Evolutionary conservation across 1,140 invertebrate genomes (phyloP).

Genomic region (Bombus cullumanus): DNA sequence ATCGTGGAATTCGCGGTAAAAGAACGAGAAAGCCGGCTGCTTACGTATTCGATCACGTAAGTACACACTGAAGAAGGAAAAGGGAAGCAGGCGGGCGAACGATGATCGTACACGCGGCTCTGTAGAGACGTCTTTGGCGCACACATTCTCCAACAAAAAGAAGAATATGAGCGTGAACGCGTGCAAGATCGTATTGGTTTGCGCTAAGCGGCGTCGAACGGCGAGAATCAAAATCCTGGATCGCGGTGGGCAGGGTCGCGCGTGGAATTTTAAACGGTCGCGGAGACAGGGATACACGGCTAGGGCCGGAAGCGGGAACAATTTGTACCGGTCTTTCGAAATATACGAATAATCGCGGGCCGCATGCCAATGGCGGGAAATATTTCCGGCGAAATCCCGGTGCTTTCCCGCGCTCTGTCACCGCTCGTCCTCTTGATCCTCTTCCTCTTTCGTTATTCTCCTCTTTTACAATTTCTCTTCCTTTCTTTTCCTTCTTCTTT

Average conservation of each 20-base stretch:
- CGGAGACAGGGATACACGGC: slow-evolving; percentile 37
- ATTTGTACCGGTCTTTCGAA: slow-evolving; percentile 51
- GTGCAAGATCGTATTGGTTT: slow-evolving; percentile 49
- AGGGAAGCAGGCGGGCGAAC: slow-evolving; percentile 42
- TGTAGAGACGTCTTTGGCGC: neutral
- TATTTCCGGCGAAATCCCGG: slow-evolving; percentile 43
- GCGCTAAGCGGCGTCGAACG: slow-evolving; percentile 55
- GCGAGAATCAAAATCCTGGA: slow-evolving; percentile 60
- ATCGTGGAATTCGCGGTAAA: slow-evolving; percentile 38
- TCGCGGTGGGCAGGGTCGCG: slow-evolving; percentile 34
- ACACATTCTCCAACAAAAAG: neutral
- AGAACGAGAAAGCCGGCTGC: slow-evolving; percentile 55
- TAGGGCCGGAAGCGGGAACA: slow-evolving; percentile 33
- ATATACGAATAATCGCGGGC: slow-evolving; percentile 48
- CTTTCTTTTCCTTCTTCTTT: neutral
- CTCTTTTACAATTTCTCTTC: neutral
- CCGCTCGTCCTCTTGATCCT: neutral
- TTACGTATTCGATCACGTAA: slow-evolving; percentile 70
- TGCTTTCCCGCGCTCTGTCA: neutral
- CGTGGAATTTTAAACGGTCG: slow-evolving; percentile 58
- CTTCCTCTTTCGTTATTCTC: too few relatives aligned
- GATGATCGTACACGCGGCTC: slow-evolving; percentile 44
- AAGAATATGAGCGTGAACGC: neutral
- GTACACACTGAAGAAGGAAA: slow-evolving; percentile 58
- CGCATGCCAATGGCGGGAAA: slow-evolving; percentile 49